Evolutionary conservation across 2,888 invertebrate species (phyloP), one percentile per base, ranked within the genome.

Genomic region (Brachypalpus laphriformis): DNA sequence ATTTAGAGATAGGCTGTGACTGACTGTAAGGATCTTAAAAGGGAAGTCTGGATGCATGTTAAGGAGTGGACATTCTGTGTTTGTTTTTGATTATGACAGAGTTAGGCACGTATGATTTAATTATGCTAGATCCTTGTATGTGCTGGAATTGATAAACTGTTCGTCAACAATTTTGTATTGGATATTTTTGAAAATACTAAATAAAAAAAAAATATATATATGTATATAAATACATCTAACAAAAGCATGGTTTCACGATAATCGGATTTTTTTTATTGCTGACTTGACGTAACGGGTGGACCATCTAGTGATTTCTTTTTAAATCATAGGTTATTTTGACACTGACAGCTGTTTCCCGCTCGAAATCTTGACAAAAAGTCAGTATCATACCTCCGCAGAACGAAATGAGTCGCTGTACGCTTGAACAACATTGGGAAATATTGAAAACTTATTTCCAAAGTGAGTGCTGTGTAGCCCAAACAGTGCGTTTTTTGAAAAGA

Each of bases 41-140:
- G 14, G 18, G n/a, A 47, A 40, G 16, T 22, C 8, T 22, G 20
- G 20, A 14, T 45, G 70, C 42, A 56, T 31, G 22, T 47, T 57
- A 47, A 22, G 20, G 45, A 16, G 7, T 14, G 45, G 20, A 5
- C 70, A 70, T 16, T 25, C 31, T n/a, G 31, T 57, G 45, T 47
- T 25, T 37, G 45, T 0, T 66, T 37, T 37, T 37, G 65, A 22
- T n/a, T 34, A 49, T 25, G 37, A 22, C 25, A 16, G 66, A 20
- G 34, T 66, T 37, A 45, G 45, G 28, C 11, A 20, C 20, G 34
- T 37, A 51, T 51, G 51, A 66, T 66, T 56, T 47, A 49, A 63
- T 11, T 14, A 63, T 40, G 42, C 14, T 63, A 40, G 42, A 65
- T 74, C 34, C 56, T 9, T 51, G 31, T 42, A 72, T 61, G 72